A percentile compares a stretch with the other conserved stretches of the same genome.
phyloP scores from a whole-genome alignment of 1,140 invertebrate species.

The Neuroterus valhalla region DNA sequence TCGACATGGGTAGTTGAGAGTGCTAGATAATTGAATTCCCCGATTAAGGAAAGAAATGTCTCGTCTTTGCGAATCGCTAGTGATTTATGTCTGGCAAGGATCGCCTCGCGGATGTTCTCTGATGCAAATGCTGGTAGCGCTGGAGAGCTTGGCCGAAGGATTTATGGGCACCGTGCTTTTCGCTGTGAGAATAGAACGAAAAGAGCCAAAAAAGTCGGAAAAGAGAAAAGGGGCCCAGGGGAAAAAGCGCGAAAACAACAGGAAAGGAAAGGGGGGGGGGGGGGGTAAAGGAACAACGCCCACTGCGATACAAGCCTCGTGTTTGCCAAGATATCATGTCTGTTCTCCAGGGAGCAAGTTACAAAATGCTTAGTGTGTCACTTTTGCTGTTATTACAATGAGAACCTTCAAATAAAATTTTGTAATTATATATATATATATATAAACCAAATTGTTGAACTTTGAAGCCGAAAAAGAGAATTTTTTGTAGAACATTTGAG shows the following conservation, averaged over 20 bases:
- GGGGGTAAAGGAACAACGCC: slow-evolving; percentile 16
- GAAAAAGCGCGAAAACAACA: not conserved
- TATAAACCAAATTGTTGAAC: no score
- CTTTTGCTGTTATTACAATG: no score
- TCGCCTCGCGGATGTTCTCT: slow-evolving; percentile 33
- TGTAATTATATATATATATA: no score
- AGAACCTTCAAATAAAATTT: no score
- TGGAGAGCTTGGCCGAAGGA: slow-evolving; percentile 24
- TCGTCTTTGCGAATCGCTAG: slow-evolving; percentile 25
- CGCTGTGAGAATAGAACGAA: slow-evolving; percentile 1
- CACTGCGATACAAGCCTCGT: not conserved
- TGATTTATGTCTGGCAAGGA: slow-evolving; percentile 32
- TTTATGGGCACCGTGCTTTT: slow-evolving; percentile 31
- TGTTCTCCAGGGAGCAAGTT: no score
- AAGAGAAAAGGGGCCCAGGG: not conserved
- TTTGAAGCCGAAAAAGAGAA: no score
- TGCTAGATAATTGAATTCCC: slow-evolving; percentile 31
- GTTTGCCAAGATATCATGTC: no score
- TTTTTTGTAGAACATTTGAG: no score
- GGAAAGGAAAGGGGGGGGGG: not conserved
- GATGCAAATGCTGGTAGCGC: slow-evolving; percentile 37
- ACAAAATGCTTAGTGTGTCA: no score
- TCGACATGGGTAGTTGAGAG: slow-evolving; percentile 9
- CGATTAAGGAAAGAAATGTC: slow-evolving; percentile 33
- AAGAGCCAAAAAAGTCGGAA: slow-evolving; percentile 17